Evolutionary conservation across 2,797 vertebrate species (phyloP), one percentile per base, ranked within the genome.

Genomic region (Betta splendens): DNA sequence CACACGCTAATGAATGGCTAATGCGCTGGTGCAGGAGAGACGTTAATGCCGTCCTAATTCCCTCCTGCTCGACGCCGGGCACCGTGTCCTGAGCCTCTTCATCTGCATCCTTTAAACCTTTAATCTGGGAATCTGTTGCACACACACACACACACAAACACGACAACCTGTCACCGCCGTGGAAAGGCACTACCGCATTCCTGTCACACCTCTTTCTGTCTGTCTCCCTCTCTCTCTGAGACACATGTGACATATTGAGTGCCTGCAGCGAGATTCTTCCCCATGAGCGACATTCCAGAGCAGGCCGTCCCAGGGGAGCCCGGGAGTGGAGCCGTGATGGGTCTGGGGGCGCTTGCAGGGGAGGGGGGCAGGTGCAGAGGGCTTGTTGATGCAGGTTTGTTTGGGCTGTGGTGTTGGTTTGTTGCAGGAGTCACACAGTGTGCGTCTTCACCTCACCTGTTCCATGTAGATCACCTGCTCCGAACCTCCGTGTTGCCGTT

Each of bases 231-330:
- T 29, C 26, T 45, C 77, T 56, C 63, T 37, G 70, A 76, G 69
- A 84, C 79, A 80, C 72, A 72, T 80, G 85, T 67, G 84, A 89
- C 90, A 91, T 89, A 78, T 87, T 90, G 88, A 88, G 60, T 36
- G 90, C 90, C 90, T 83, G 82, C 79, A 88, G 90, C 88, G 43
- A 92, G 89, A 92, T 92, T 90, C 88, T 91, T 91, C 90, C 88
- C 83, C 89, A 82, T 90, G 89, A 92, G 89, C 60, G 81, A 72
- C 87, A 90, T 91, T 91, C 89, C 89, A 88, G 88, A 88, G 86
- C 87, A 89, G 86, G 76, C 45, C 10, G 45, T 88, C 88, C 87
- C 87, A 65, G 56, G 85, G 85, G 85, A 84, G 37, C 17, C 3
- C 0, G 59, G 67, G 79, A 79, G 87, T 49, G 69, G 75, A 76